Evolutionary conservation across 2,888 invertebrate species (phyloP).

Genomic region (Drosophila borealis): DNA sequence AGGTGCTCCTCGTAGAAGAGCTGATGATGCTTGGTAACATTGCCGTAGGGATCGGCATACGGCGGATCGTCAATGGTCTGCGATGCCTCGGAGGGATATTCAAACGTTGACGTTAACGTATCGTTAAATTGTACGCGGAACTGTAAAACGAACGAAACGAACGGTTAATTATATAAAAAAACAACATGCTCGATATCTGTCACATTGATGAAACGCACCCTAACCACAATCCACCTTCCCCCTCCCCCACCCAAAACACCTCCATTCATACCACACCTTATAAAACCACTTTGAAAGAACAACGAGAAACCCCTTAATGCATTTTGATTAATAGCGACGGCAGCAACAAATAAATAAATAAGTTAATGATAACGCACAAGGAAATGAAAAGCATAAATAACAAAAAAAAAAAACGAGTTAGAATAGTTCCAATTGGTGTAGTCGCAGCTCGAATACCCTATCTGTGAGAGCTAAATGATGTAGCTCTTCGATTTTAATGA

Average conservation of each 20-base stretch:
- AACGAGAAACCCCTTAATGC: slow-evolving; percentile 55
- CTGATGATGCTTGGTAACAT: slow-evolving; percentile 72
- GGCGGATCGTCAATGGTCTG: slow-evolving; percentile 89
- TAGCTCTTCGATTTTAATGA: too few relatives aligned
- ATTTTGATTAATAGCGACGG: slow-evolving; percentile 62
- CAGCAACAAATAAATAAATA: slow-evolving; percentile 46
- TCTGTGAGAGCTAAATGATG: too few relatives aligned
- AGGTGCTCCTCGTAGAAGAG: slow-evolving; percentile 71
- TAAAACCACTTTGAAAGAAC: neutral
- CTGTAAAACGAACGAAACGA: slow-evolving; percentile 86
- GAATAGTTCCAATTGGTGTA: neutral
- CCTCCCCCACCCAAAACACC: neutral
- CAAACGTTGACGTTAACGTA: slow-evolving; percentile 93
- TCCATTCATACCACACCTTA: neutral
- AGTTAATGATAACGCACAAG: slow-evolving; percentile 44
- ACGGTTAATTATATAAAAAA: slow-evolving; percentile 1
- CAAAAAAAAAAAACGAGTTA: neutral
- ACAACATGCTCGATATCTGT: slow-evolving; percentile 42
- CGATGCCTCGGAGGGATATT: slow-evolving; percentile 96
- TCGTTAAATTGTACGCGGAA: slow-evolving; percentile 96
- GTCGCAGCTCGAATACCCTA: slow-evolving; percentile 14
- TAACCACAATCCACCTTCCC: neutral
- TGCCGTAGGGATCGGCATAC: slow-evolving; percentile 74
- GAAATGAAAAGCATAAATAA: slow-evolving; percentile 25
- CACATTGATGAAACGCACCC: slow-evolving; percentile 66